Conservation (phyloP, 1,140 invertebrate genomes). For the Carcinoscorpius rotundicauda region DNA sequence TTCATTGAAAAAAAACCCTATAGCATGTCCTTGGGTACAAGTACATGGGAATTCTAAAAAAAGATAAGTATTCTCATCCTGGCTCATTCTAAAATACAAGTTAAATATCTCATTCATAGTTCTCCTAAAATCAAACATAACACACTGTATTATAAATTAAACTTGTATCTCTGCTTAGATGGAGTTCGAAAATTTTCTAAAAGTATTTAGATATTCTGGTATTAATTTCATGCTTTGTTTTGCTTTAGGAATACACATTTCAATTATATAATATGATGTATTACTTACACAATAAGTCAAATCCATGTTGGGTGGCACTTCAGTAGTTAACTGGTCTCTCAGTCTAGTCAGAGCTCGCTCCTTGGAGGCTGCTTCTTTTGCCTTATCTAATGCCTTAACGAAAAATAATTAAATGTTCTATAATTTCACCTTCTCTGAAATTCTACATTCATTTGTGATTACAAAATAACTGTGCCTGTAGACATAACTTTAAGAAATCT, state of each 20-base stretch:
- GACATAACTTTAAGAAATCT: too few species aligned
- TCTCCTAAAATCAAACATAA: conserved; percentile 1
- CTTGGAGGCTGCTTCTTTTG: conserved; percentile 89
- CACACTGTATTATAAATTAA: background rate
- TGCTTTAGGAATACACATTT: background rate
- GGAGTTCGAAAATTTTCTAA: background rate
- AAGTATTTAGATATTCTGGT: background rate
- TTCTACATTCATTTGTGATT: too few species aligned
- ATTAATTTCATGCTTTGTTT: background rate
- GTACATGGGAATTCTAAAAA: too few species aligned
- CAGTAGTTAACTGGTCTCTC: conserved; percentile 76
- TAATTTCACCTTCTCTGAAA: background rate
- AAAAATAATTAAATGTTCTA: conserved; percentile 10
- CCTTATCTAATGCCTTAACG: conserved; percentile 63
- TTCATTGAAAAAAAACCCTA: too few species aligned
- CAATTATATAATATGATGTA: background rate
- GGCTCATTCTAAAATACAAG: too few species aligned
- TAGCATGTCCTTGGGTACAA: too few species aligned
- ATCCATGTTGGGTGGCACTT: conserved; percentile 80
- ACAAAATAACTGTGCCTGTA: too few species aligned
- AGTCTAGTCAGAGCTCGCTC: conserved; percentile 77
- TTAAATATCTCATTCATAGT: too few species aligned
- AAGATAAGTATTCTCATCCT: too few species aligned
- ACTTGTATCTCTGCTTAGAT: background rate
- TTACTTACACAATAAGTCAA: conserved; percentile 74